Percentiles rank a stretch among this genome's conserved stretches.
These are phyloP conservation scores for Phyllostomus hastatus DNA, from an alignment of 2,113 vertebrate species.

Conservation along the genomic window DNA sequence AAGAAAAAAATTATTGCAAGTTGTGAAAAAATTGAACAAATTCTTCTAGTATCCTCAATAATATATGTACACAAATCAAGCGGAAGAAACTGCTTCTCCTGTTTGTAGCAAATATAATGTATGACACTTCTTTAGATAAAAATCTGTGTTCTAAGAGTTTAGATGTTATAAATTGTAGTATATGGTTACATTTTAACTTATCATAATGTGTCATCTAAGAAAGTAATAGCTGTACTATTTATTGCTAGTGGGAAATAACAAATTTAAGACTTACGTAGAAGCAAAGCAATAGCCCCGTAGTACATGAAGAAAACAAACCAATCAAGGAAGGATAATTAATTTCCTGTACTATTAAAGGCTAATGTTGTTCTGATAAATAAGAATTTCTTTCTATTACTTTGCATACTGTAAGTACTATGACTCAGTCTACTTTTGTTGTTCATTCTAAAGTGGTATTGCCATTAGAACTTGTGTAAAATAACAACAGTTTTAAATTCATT, in stretches of 20 bases:
- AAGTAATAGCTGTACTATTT: constrained; percentile 61
- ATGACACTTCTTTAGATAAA: constrained; percentile 48
- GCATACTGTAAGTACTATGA: constrained; percentile 29
- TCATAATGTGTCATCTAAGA: constrained; percentile 62
- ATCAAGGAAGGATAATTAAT: constrained; percentile 63
- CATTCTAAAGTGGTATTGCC: constrained; percentile 60
- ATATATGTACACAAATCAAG: neutral
- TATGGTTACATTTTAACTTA: constrained; percentile 60
- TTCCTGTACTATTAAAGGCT: constrained; percentile 61
- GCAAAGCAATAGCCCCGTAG: constrained; percentile 18
- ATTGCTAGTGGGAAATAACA: constrained; percentile 57
- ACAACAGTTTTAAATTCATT: constrained; percentile 67
- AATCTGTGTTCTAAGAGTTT: constrained; percentile 42
- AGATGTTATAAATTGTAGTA: constrained; percentile 61
- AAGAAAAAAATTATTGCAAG: neutral
- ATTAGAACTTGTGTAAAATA: constrained; percentile 52
- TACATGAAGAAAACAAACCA: constrained; percentile 66
- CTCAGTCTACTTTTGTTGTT: constrained; percentile 43
- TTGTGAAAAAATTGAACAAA: neutral
- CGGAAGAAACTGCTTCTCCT: neutral
- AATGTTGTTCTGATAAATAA: constrained; percentile 67
- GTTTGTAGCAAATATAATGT: constrained; percentile 47
- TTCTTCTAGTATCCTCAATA: neutral
- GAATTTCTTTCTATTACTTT: constrained; percentile 53
- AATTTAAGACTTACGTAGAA: constrained; percentile 56